Base-by-base conservation (phyloP, 2,797 vertebrate species). In the Halcyon chelicuti region DNA sequence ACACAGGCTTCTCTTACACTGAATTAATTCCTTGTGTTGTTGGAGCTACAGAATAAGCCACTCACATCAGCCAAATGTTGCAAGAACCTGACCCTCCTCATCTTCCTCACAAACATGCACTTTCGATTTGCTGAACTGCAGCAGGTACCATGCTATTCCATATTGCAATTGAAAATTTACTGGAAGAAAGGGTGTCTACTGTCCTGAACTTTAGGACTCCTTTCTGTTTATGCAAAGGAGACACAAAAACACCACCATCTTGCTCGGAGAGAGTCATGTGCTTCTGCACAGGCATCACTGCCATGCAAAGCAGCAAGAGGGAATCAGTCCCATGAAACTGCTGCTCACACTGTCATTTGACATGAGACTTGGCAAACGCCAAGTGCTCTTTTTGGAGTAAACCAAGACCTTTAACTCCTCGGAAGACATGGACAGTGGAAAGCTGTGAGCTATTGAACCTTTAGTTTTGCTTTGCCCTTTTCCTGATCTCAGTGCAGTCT, bases 71-170 rank as follows among this genome's bases (percentile, higher is more conserved):
- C 25, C 57, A 88, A 42, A 73, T 9, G 5, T 22, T 49, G 52
- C 5, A 14, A 82, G 29, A 63, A 52, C 31, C 44, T 20, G 17
- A n/a, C 44, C 61, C 21, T 70, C 49, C 46, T 89, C 46, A 10
- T n/a, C 62, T 14, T 65, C 46, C 57, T 73, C 77, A 20, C 70
- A 62, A 72, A 46, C 26, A 58, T 2, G 44, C 8, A 5, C 54
- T 39, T 71, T 23, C 33, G 5, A 5, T 35, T 52, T 42, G 14
- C 81, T 52, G 35, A 66, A 25, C 9, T 29, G 26, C 76, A 72
- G 35, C 28, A 71, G 61, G 4, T 5, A 26, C 44, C 37, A 26
- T 0, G 0, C 29, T 20, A 16, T 7, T 31, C 35, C 37, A 0
- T 0, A 28, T 4, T 42, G 21, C 4, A 44, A 39, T 0, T 44